Conservation (phyloP, 2,113 vertebrate species). For the Camarhynchus parvulus region DNA sequence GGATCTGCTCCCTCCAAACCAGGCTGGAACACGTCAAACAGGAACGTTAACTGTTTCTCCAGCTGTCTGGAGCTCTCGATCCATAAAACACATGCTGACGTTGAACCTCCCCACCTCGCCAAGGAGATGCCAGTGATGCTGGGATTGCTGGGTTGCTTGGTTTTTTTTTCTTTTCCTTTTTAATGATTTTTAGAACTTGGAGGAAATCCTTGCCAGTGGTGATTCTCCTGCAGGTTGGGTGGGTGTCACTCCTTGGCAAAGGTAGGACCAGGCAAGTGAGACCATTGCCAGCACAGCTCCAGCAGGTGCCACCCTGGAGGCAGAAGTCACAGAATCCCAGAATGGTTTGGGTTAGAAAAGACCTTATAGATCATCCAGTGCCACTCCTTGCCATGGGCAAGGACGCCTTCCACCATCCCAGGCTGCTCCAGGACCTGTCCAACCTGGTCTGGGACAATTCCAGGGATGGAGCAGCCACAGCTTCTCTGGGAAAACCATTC, state of each 20-base stretch:
- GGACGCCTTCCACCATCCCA: not conserved
- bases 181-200: not conserved
- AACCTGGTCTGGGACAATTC: not conserved
- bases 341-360: not conserved
- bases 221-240: not conserved
- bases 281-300: not conserved
- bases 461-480: not conserved
- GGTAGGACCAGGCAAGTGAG: not conserved
- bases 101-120: not conserved
- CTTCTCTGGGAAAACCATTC: not conserved
- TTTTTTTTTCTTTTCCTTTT: not conserved
- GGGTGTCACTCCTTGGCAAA: not conserved
- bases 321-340: not conserved
- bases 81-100: not conserved
- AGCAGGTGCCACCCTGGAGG: not conserved
- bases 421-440: rapidly evolving
- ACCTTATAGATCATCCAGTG: rapidly evolving
- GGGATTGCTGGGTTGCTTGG: not conserved
- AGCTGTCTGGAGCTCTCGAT: not conserved
- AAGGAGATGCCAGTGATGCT: not conserved
- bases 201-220: not conserved
- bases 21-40: slow-evolving; percentile 20
- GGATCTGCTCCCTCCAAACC: slow-evolving; percentile 10
- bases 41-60: slow-evolving; percentile 39
- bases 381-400: not conserved